Percentiles rank a stretch among this genome's conserved stretches.
Conservation (phyloP, 2,888 invertebrate species). For the Noctua janthe region DNA sequence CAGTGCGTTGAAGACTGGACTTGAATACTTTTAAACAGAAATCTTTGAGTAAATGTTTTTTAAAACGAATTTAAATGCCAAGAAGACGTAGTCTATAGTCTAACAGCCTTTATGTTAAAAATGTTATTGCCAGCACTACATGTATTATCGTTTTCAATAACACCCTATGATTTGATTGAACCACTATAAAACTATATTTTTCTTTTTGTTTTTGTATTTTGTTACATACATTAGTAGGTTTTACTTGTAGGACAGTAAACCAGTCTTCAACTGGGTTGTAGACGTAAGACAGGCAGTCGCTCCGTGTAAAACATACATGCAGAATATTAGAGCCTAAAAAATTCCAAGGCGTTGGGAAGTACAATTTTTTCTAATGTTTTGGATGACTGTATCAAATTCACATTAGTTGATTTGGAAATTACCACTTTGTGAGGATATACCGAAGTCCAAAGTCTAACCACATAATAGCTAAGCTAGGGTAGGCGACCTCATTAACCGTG, state of each 20-base stretch:
- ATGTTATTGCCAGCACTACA: background rate
- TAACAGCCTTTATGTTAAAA: background rate
- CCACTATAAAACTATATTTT: background rate
- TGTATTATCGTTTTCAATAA: background rate
- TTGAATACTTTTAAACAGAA: background rate
- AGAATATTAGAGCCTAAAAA: background rate
- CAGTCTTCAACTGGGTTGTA: background rate
- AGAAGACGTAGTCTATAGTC: background rate
- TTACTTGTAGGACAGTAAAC: background rate
- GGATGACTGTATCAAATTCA: conserved; percentile 11
- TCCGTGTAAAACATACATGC: too few relatives aligned
- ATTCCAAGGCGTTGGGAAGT: background rate
- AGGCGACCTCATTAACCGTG: conserved; percentile 11
- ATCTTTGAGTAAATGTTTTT: background rate
- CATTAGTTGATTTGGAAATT: conserved; percentile 1
- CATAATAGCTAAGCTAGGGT: background rate
- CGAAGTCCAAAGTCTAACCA: background rate
- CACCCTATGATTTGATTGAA: background rate
- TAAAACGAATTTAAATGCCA: background rate
- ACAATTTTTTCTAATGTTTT: background rate
- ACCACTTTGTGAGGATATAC: conserved; percentile 11
- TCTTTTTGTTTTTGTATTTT: background rate
- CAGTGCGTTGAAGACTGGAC: background rate
- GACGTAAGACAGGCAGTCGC: background rate
- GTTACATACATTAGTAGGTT: background rate